A percentile compares a stretch with the other conserved stretches of the same genome.
phyloP scores from a whole-genome alignment of 2,113 vertebrate species.

The Dipodomys spectabilis region DNA sequence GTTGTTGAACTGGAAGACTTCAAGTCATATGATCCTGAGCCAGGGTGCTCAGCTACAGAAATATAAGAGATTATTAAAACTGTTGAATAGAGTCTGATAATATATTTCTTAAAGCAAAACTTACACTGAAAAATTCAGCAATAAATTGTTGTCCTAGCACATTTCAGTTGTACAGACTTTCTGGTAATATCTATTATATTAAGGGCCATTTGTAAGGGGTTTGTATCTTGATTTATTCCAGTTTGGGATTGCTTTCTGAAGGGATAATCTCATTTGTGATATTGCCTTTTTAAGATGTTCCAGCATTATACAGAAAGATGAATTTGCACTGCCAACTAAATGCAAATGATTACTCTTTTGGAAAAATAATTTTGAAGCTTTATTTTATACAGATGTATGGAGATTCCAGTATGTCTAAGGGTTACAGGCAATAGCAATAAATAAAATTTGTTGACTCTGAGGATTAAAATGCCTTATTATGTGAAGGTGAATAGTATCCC shows the following conservation, averaged over 20 bases:
- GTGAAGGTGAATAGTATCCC: neutral
- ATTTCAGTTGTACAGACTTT: constrained; percentile 50
- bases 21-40: neutral
- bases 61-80: constrained; percentile 42
- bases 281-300: constrained; percentile 64
- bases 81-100: constrained; percentile 29
- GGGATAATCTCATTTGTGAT: constrained; percentile 64
- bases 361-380: constrained; percentile 7
- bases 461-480: constrained; percentile 32
- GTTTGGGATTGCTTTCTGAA: constrained; percentile 53
- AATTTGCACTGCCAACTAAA: constrained; percentile 59
- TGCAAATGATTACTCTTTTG: constrained; percentile 50
- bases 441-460: constrained; percentile 29
- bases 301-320: constrained; percentile 51
- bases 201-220: constrained; percentile 50
- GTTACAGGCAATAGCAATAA: neutral
- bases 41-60: constrained; percentile 9
- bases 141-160: constrained; percentile 68
- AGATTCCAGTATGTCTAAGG: constrained; percentile 37
- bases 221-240: constrained; percentile 72
- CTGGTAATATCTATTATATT: constrained; percentile 64
- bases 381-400: constrained; percentile 49
- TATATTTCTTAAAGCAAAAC: constrained; percentile 59
- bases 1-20: neutral
- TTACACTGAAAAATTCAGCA: constrained; percentile 51